Conservation (phyloP, 35 echinoderm and acorn worm species). For the Amphiura filiformis region DNA sequence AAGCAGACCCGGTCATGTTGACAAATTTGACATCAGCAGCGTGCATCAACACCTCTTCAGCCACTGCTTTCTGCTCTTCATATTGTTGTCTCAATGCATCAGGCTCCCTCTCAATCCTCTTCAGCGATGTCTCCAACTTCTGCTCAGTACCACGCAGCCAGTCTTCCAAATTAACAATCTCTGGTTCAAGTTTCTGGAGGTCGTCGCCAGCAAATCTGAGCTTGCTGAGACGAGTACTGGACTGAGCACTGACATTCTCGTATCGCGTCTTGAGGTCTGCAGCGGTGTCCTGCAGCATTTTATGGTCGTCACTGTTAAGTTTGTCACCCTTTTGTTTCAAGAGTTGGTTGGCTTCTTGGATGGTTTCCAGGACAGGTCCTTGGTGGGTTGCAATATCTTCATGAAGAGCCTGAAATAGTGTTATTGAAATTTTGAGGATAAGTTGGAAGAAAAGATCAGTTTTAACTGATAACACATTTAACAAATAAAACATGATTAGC, state of each 20-base stretch:
- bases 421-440: neutral
- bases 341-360: slow-evolving; percentile 83
- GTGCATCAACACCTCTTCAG: slow-evolving; percentile 84
- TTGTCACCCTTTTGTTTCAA: slow-evolving; percentile 77
- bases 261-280: slow-evolving; percentile 77
- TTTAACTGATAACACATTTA: neutral
- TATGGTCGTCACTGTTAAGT: slow-evolving; percentile 54
- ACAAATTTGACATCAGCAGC: slow-evolving; percentile 92
- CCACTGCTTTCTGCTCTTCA: slow-evolving; percentile 70
- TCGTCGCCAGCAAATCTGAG: slow-evolving; percentile 81
- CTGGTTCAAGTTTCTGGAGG: slow-evolving; percentile 74
- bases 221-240: slow-evolving; percentile 63
- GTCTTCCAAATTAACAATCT: slow-evolving; percentile 58
- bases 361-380: slow-evolving; percentile 72
- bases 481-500: neutral
- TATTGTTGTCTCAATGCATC: slow-evolving; percentile 71
- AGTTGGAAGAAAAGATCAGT: neutral
- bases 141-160: slow-evolving; percentile 84
- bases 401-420: slow-evolving; percentile 64
- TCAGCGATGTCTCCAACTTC: slow-evolving; percentile 58
- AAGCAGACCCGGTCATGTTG: slow-evolving; percentile 96
- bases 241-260: slow-evolving; percentile 78
- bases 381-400: slow-evolving; percentile 90
- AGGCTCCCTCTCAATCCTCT: slow-evolving; percentile 65
- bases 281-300: slow-evolving; percentile 38